Percentiles rank a stretch among this genome's conserved stretches.
Evolutionary conservation across 2,113 vertebrate species (phyloP).

Genomic region (Oxygymnocypris stewartii): DNA sequence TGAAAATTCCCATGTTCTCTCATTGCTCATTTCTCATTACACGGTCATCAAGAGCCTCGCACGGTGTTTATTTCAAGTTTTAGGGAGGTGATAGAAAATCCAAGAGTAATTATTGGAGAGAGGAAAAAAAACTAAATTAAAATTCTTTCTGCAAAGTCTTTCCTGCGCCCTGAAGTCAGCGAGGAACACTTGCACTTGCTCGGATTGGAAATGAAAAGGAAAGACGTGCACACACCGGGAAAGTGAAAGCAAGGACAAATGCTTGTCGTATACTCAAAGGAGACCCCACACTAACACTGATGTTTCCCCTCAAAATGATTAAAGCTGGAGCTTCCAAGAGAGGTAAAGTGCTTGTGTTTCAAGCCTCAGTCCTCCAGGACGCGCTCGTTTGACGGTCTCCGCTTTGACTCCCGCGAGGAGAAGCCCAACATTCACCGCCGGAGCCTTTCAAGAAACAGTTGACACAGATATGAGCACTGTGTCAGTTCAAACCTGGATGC

Average conservation of each 20-base stretch:
- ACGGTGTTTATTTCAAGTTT: slow-evolving; percentile 52
- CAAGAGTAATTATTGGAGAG: slow-evolving; percentile 54
- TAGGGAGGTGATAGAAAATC: slow-evolving; percentile 53
- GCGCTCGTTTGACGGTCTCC: slow-evolving; percentile 9
- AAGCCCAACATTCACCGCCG: not conserved
- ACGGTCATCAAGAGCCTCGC: slow-evolving; percentile 54
- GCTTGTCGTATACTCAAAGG: slow-evolving; percentile 50
- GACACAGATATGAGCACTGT: not conserved
- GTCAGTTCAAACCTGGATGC: not conserved
- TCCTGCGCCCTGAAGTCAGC: slow-evolving; percentile 4
- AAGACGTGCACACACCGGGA: not conserved
- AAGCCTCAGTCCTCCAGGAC: slow-evolving; percentile 40
- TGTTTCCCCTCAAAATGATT: slow-evolving; percentile 48
- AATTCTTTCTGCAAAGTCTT: slow-evolving; percentile 43
- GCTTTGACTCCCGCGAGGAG: slow-evolving; percentile 28
- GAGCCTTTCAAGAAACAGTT: not conserved
- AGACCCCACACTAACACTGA: slow-evolving; percentile 36
- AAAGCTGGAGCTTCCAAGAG: slow-evolving; percentile 33
- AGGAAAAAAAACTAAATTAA: slow-evolving; percentile 1
- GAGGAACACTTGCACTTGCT: too few species aligned
- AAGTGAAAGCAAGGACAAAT: slow-evolving; percentile 53
- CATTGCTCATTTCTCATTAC: slow-evolving; percentile 60
- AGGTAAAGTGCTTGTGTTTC: slow-evolving; percentile 20
- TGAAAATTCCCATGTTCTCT: slow-evolving; percentile 52
- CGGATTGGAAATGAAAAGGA: slow-evolving; percentile 32